Evolutionary conservation across 2,888 invertebrate species (phyloP).

Genomic region (Heteromyza rotundicornis): DNA sequence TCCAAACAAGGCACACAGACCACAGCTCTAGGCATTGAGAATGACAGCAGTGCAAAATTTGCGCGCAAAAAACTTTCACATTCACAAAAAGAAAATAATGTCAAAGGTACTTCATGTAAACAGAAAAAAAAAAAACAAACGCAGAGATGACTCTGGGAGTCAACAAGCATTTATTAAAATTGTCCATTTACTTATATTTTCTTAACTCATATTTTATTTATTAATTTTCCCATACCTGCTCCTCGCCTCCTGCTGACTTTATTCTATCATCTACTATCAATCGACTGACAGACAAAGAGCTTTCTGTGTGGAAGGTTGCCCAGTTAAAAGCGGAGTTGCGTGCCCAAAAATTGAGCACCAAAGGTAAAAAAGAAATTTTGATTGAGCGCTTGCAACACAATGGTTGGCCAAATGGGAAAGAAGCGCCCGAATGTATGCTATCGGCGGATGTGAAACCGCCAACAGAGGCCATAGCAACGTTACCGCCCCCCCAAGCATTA

Average conservation of each 20-base stretch:
- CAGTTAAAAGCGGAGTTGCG: slow-evolving; percentile 46
- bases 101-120: neutral
- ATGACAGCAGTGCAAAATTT: neutral
- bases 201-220: too few species aligned
- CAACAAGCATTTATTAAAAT: too few species aligned
- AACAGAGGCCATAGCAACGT: too few species aligned
- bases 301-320: slow-evolving; percentile 37
- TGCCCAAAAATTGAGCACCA: slow-evolving; percentile 41
- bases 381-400: slow-evolving; percentile 43
- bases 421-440: neutral
- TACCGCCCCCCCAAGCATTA: too few species aligned
- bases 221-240: neutral
- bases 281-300: slow-evolving; percentile 27
- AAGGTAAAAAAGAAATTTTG: slow-evolving; percentile 45
- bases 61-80: neutral
- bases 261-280: too few species aligned
- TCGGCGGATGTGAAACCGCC: neutral
- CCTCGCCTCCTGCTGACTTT: neutral
- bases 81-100: neutral
- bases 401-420: neutral
- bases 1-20: neutral
- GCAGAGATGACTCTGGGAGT: too few species aligned
- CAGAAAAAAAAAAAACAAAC: too few species aligned
- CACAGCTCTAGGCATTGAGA: neutral
- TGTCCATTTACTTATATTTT: neutral